Evolutionary conservation across 2,888 invertebrate genomes (phyloP).

Genomic region (Hyposoter didymator): DNA sequence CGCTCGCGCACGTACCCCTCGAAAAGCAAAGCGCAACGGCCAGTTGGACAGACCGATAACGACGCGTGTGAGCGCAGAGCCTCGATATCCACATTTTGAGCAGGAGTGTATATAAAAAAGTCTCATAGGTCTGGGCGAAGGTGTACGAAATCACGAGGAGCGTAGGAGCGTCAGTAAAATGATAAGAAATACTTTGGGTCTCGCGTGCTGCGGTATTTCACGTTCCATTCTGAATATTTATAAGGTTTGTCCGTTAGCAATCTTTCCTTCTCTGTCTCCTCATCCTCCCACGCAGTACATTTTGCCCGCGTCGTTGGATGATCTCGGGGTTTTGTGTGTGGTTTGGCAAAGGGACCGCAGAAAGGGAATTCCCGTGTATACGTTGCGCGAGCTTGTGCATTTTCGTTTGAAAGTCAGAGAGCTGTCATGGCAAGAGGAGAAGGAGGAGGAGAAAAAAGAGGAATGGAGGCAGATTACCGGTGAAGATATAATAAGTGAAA

Average conservation of each 20-base stretch:
- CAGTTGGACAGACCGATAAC: constrained; percentile 51
- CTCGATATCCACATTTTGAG: constrained; percentile 28
- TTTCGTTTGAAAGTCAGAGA: constrained; percentile 80
- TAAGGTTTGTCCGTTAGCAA: constrained; percentile 80
- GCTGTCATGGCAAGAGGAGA: constrained; percentile 73
- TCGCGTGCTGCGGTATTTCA: constrained; percentile 82
- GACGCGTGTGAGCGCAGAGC: constrained; percentile 27
- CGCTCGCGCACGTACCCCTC: not conserved
- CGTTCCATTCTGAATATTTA: constrained; percentile 81
- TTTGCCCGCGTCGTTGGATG: constrained; percentile 22
- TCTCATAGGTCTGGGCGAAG: constrained; percentile 21
- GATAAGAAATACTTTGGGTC: constrained; percentile 82
- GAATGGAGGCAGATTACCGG: constrained; percentile 75
- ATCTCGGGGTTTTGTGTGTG: constrained; percentile 23
- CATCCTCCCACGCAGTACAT: not conserved
- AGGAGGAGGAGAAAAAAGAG: constrained; percentile 9
- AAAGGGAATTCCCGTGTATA: constrained; percentile 6
- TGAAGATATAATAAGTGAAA: constrained; percentile 81
- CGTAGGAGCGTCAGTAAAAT: constrained; percentile 50
- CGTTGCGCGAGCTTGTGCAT: constrained; percentile 74
- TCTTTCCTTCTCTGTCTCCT: constrained; percentile 21
- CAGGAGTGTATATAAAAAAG: constrained; percentile 17
- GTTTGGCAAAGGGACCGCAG: constrained; percentile 49
- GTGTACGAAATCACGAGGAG: constrained; percentile 9
- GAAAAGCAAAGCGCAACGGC: constrained; percentile 33